phyloP scores from a whole-genome alignment of 2,797 vertebrate species.

The Ambastaia sidthimunki region DNA sequence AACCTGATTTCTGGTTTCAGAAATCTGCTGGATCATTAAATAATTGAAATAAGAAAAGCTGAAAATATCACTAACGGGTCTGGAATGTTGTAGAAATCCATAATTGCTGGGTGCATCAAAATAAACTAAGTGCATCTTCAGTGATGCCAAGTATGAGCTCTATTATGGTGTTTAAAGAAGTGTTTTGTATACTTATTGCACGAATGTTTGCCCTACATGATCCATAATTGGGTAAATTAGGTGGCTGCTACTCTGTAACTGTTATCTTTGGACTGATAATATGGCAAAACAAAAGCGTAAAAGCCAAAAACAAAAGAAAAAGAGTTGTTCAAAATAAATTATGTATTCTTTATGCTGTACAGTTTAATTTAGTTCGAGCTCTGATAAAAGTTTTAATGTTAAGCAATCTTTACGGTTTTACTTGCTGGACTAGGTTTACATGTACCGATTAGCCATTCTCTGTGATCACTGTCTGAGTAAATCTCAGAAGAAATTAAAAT shows the following conservation, averaged over 20 bases:
- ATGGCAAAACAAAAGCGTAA: slow-evolving; percentile 29
- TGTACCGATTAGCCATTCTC: slow-evolving; percentile 46
- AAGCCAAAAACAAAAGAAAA: slow-evolving; percentile 41
- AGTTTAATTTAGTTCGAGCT: slow-evolving; percentile 45
- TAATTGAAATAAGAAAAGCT: not conserved
- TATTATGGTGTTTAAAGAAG: not conserved
- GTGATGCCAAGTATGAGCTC: not conserved
- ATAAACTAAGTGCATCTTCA: not conserved
- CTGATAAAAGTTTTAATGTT: slow-evolving; percentile 45
- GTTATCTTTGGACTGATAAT: slow-evolving; percentile 2
- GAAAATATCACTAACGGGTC: slow-evolving; percentile 4
- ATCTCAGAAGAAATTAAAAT: slow-evolving; percentile 48
- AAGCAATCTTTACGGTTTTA: slow-evolving; percentile 27
- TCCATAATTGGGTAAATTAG: slow-evolving; percentile 27
- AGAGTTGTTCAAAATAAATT: slow-evolving; percentile 60
- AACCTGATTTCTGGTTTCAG: slow-evolving; percentile 40
- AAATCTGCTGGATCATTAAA: slow-evolving; percentile 43
- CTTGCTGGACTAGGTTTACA: slow-evolving; percentile 44
- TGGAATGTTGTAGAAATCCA: slow-evolving; percentile 65
- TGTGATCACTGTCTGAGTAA: slow-evolving; percentile 38
- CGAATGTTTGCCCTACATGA: not conserved
- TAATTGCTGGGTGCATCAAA: not conserved
- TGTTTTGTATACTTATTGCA: not conserved
- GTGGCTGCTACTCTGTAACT: slow-evolving; percentile 21
- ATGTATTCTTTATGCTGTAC: slow-evolving; percentile 53